Conservation (phyloP, 2,888 invertebrate genomes). For the Fissipunctia ypsillon region DNA sequence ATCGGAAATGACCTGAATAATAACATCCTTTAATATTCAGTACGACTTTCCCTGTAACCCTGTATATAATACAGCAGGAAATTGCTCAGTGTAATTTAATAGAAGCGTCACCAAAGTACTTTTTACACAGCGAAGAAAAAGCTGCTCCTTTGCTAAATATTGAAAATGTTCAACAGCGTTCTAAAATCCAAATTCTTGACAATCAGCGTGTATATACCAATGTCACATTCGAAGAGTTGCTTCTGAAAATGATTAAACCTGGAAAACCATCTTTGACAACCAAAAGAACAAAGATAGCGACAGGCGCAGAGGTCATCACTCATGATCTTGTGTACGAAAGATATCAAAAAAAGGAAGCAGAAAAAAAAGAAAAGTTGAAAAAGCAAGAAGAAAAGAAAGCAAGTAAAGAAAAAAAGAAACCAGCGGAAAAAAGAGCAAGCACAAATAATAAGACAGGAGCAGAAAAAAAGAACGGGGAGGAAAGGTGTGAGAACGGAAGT, state of each 20-base stretch:
- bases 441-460: constrained; percentile 24
- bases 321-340: constrained; percentile 43
- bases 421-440: constrained; percentile 14
- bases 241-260: constrained; percentile 5
- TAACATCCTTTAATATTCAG: no score
- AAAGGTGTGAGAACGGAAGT: constrained; percentile 23
- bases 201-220: constrained; percentile 22
- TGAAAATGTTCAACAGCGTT: constrained; percentile 7
- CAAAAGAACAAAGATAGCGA: constrained; percentile 41
- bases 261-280: constrained; percentile 5
- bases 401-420: constrained; percentile 15
- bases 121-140: no score
- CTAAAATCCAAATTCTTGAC: constrained; percentile 21
- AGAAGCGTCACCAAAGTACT: neutral
- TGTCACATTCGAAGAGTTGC: constrained; percentile 21
- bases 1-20: no score
- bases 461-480: constrained; percentile 22
- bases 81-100: neutral
- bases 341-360: constrained; percentile 22
- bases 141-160: neutral
- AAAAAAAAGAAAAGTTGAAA: constrained; percentile 33
- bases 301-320: constrained; percentile 45
- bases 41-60: no score
- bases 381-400: constrained; percentile 26
- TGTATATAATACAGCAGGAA: constrained; percentile 1